Conservation (phyloP, 2,797 vertebrate species). For the Lacerta bilineata region DNA sequence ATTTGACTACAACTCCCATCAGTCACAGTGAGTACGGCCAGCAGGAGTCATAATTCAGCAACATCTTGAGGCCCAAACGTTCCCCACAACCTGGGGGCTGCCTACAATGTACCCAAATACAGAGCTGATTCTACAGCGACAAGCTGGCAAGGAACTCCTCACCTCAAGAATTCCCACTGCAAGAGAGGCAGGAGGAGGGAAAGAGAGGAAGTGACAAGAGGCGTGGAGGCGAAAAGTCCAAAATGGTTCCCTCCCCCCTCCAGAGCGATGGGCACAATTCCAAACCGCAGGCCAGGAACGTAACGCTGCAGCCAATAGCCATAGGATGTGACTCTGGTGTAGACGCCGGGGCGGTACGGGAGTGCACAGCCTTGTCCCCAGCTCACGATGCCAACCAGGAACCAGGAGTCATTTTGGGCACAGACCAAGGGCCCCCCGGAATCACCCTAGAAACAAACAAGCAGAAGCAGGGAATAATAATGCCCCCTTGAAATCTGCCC, state of each 20-base stretch:
- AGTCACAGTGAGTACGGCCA: no score
- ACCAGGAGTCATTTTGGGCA: constrained; percentile 69
- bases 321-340: constrained; percentile 75
- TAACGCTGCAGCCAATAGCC: constrained; percentile 73
- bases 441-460: constrained; percentile 79
- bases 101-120: background rate
- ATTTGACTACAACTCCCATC: no score
- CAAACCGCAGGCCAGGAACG: constrained; percentile 4
- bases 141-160: background rate
- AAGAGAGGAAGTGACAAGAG: background rate
- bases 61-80: no score
- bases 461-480: background rate
- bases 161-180: background rate
- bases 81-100: no score
- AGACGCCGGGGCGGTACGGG: constrained; percentile 78
- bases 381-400: constrained; percentile 81
- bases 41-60: no score
- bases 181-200: background rate
- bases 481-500: no score
- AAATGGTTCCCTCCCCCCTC: background rate
- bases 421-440: constrained; percentile 85
- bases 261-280: constrained; percentile 1
- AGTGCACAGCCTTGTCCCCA: constrained; percentile 84
- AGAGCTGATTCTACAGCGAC: no score
- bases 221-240: background rate